These are phyloP conservation scores for Coenobita brevimanus DNA, from an alignment of 1,140 invertebrate species.

Conservation along the genomic window DNA sequence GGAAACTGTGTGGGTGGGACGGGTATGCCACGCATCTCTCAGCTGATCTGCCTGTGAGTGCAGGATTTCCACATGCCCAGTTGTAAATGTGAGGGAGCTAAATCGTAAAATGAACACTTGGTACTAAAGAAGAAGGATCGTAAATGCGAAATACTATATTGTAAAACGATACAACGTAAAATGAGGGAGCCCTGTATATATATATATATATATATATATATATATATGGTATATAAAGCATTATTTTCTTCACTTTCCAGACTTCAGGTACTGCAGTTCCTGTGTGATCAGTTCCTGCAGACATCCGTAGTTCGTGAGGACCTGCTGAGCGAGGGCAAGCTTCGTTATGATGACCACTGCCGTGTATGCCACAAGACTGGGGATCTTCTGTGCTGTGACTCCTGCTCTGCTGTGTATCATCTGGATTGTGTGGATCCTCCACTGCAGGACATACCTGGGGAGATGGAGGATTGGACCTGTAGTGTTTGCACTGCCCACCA, in stretches of 20 bases:
- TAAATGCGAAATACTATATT: too few relatives aligned
- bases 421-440: constrained; percentile 96
- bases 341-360: constrained; percentile 96
- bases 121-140: too few relatives aligned
- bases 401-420: constrained; percentile 97
- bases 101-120: too few relatives aligned
- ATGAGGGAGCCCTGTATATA: too few relatives aligned
- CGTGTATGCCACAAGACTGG: constrained; percentile 95
- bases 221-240: neutral
- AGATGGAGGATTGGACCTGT: constrained; percentile 95
- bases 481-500: constrained; percentile 92
- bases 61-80: too few relatives aligned
- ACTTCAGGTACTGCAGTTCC: constrained; percentile 89
- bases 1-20: too few relatives aligned
- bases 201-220: too few relatives aligned
- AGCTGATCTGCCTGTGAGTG: too few relatives aligned
- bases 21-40: too few relatives aligned
- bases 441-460: constrained; percentile 89
- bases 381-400: constrained; percentile 96
- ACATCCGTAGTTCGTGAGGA: constrained; percentile 94
- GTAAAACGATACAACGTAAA: too few relatives aligned
- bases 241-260: constrained; percentile 28
- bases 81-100: too few relatives aligned
- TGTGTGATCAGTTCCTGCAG: constrained; percentile 95
- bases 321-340: constrained; percentile 93